Evolutionary conservation across 2,113 vertebrate genomes (phyloP).

Genomic region (Pseudonaja textilis): DNA sequence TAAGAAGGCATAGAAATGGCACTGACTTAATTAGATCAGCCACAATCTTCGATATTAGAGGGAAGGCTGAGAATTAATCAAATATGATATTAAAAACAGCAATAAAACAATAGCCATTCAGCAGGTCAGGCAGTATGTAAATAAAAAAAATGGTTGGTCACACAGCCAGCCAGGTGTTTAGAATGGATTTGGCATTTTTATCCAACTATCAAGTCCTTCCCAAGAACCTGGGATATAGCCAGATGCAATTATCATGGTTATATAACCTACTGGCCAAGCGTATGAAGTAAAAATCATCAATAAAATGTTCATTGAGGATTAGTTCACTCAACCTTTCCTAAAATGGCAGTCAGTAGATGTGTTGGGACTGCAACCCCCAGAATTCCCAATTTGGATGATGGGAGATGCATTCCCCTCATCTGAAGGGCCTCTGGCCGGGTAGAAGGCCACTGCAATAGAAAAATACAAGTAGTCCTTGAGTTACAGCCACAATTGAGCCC

Average conservation of each 20-base stretch:
- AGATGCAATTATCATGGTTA: not conserved
- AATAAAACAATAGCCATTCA: not conserved
- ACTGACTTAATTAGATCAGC: not conserved
- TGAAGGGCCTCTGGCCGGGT: not conserved
- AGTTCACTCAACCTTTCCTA: not conserved
- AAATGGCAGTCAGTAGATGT: not conserved
- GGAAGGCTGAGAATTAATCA: not conserved
- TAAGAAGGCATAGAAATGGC: not conserved
- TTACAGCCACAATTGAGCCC: too few relatives aligned
- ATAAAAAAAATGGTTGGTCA: not conserved
- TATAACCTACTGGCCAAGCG: not conserved
- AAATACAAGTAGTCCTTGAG: not conserved
- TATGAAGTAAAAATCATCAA: not conserved
- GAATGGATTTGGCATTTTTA: not conserved
- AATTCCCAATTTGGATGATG: not conserved
- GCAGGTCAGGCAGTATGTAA: not conserved
- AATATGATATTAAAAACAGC: not conserved
- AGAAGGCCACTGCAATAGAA: not conserved
- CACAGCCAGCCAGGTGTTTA: not conserved
- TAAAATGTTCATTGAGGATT: not conserved
- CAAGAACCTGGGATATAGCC: too few relatives aligned
- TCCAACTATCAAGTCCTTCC: too few relatives aligned
- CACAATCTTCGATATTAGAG: not conserved
- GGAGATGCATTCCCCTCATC: not conserved
- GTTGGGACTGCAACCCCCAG: not conserved